These are phyloP conservation scores for Heterotis niloticus DNA, from an alignment of 2,113 vertebrate species.

Conservation along the genomic window DNA sequence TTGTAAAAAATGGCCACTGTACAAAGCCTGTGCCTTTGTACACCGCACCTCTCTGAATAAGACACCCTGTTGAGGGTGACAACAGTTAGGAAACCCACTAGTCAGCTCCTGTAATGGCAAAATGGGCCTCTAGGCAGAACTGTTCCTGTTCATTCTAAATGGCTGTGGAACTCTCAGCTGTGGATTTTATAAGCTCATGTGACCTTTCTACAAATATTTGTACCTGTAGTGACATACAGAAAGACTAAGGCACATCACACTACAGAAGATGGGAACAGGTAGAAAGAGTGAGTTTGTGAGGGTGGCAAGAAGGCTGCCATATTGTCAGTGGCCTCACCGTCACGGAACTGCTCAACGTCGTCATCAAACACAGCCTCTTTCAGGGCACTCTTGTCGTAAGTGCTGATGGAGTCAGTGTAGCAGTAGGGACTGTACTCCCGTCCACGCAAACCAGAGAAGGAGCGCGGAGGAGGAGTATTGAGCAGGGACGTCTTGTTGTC, in stretches of 20 bases:
- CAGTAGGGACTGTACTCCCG: conserved; percentile 90
- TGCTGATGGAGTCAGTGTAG: conserved; percentile 81
- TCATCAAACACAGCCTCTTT: conserved; percentile 97
- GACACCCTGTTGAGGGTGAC: too few species aligned
- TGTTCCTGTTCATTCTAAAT: too few species aligned
- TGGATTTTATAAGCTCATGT: too few species aligned
- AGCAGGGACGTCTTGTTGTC: conserved; percentile 97
- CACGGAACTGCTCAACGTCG: conserved; percentile 93
- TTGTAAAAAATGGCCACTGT: too few species aligned
- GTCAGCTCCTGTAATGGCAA: too few species aligned
- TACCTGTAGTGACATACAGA: too few species aligned
- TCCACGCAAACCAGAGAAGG: conserved; percentile 79
- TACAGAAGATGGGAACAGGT: conserved; percentile 17
- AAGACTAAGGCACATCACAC: conserved; percentile 4
- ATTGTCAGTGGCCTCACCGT: conserved; percentile 67
- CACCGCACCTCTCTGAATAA: too few species aligned
- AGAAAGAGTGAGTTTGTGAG: background rate
- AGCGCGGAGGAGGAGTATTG: conserved; percentile 87
- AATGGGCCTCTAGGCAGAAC: too few species aligned
- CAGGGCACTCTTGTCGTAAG: conserved; percentile 90
- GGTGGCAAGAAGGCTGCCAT: background rate
- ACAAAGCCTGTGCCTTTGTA: too few species aligned
- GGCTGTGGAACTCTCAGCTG: too few species aligned
- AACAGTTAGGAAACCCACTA: too few species aligned
- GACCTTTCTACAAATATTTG: too few species aligned